Percentiles rank a stretch among this genome's conserved stretches.
These are phyloP conservation scores for Notamacropus eugenii DNA, from an alignment of 2,797 vertebrate species.

Conservation along the genomic window DNA sequence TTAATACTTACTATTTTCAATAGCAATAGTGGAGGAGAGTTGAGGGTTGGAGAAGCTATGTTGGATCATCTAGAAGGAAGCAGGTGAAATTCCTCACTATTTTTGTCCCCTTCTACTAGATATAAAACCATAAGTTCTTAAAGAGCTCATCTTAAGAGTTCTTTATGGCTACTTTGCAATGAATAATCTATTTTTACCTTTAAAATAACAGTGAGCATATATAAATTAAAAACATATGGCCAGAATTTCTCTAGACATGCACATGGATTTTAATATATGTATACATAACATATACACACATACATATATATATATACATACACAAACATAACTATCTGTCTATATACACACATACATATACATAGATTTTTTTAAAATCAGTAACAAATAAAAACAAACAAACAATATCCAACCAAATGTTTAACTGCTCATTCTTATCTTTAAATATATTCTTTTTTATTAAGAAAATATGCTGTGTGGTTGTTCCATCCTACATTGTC, in stretches of 20 bases:
- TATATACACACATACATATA: background rate
- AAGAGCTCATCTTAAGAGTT: slow-evolving; percentile 37
- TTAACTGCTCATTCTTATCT: slow-evolving; percentile 1
- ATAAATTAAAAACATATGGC: slow-evolving; percentile 45
- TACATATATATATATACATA: background rate
- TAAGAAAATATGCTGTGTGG: background rate
- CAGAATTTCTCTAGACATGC: slow-evolving; percentile 32
- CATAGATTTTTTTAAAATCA: background rate
- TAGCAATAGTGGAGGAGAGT: background rate
- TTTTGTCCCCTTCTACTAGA: background rate
- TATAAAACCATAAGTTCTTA: slow-evolving; percentile 29
- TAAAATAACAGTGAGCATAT: slow-evolving; percentile 20
- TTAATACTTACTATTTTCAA: background rate
- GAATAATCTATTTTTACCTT: background rate
- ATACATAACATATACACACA: too few species aligned
- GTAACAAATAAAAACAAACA: background rate
- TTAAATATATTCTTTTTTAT: background rate
- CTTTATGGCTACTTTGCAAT: background rate
- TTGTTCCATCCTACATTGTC: background rate
- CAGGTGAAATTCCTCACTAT: background rate
- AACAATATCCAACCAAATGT: background rate
- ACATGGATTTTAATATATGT: background rate
- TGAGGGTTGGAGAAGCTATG: background rate
- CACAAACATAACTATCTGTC: background rate
- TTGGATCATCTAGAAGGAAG: background rate